phyloP scores from a whole-genome alignment of 1,140 invertebrate species.

The Propsilocerus akamusi region DNA sequence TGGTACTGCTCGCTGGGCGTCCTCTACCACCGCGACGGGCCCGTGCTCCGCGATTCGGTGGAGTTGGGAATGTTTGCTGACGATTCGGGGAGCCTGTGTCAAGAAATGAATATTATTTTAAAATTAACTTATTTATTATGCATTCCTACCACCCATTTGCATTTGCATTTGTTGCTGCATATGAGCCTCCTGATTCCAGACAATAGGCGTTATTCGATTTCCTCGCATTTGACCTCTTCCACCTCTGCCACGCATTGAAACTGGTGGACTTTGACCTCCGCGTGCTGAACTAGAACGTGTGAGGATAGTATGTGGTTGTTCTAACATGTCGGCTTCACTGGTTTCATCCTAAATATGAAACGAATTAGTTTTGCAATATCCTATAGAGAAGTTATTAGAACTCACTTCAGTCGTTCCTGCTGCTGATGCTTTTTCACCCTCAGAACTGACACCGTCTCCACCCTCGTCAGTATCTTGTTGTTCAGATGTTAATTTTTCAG shows the following conservation, averaged over 20 bases:
- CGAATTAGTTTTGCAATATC: too few relatives aligned
- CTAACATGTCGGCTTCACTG: not conserved
- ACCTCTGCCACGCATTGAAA: not conserved
- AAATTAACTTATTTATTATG: not conserved
- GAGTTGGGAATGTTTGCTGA: not conserved
- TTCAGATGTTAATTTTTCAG: slow-evolving; percentile 9
- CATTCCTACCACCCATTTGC: slow-evolving; percentile 6
- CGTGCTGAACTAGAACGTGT: slow-evolving; percentile 8
- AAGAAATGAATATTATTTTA: too few relatives aligned
- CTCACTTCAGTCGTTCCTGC: slow-evolving; percentile 27
- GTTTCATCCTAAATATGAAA: slow-evolving; percentile 4
- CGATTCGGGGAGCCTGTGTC: too few relatives aligned
- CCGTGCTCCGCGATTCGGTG: slow-evolving; percentile 7
- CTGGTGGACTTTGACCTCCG: not conserved
- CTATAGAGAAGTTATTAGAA: not conserved
- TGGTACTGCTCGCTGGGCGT: not conserved
- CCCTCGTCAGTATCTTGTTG: slow-evolving; percentile 15
- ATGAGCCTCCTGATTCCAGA: slow-evolving; percentile 17
- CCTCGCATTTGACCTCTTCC: slow-evolving; percentile 14
- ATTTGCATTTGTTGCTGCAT: slow-evolving; percentile 11
- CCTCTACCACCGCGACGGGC: slow-evolving; percentile 10
- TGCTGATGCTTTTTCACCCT: slow-evolving; percentile 33
- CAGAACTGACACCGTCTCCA: slow-evolving; percentile 31
- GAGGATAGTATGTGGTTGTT: not conserved
- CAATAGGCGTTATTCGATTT: slow-evolving; percentile 24